Base-by-base conservation (phyloP, 2,888 invertebrate genomes). In the Acanthacorydalis orientalis region DNA sequence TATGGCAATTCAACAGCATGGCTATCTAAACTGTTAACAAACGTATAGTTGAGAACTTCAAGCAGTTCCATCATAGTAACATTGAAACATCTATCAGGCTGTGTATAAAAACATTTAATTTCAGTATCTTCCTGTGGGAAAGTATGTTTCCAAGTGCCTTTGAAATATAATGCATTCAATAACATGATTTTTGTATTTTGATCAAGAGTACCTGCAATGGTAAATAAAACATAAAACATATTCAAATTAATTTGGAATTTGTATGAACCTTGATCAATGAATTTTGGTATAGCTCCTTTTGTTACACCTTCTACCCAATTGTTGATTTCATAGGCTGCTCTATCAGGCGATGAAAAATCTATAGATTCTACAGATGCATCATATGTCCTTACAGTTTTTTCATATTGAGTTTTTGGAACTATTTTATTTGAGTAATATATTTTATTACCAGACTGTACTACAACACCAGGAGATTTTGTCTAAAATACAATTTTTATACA, bases 111-210 rank as follows among this genome's bases (percentile, higher is more conserved):
- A 50, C 79, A 73, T 35, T 74, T 73, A 2, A 67, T 57, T 46
- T 55, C 57, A 0, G 80, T 80, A 14, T 59, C 55, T 3, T 58
- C 60, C 10, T 63, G 60, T 50, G 78, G 73, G 59, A 87, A 87
- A 0, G 78, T 68, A 31, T 72, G 69, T 51, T 76, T 72, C 87
- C 87, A 87, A 10, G 73, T 73, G n/a, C 83, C 84, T 52, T 81
- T 80, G 69, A 83, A 86, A 61, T 82, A 84, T 56, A 87, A 68
- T 0, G 82, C 83, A 56, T 85, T 86, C 54, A 83, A 80, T 43
- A 87, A 68, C 33, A 87, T 63, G 67, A 85, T 72, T 54, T 76
- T 67, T 0, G 80, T 77, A 4, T 69, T 60, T 0, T 70, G 60
- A 23, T 61, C 60, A 10, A 78, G 57, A 41, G 64, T 63, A 7